A percentile compares a stretch with the other conserved stretches of the same genome.
Evolutionary conservation across 2,797 vertebrate genomes (phyloP).

Genomic region (Apogon hyalosoma): DNA sequence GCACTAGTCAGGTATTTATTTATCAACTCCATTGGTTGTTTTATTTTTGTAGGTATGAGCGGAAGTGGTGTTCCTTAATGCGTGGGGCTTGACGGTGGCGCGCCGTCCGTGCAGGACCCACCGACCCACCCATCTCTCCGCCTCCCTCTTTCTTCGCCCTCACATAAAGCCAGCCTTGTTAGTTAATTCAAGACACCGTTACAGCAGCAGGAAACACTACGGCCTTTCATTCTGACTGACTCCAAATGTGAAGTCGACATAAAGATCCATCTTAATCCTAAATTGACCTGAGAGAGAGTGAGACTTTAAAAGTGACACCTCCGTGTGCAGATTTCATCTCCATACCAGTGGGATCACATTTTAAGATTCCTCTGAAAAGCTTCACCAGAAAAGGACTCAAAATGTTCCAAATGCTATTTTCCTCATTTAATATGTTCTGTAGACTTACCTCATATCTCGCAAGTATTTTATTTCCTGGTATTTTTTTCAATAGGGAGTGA

Average conservation of each 20-base stretch:
- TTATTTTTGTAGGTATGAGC: conserved; percentile 50
- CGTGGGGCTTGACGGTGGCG: conserved; percentile 19
- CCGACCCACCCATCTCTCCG: conserved; percentile 52
- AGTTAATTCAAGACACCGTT: conserved; percentile 66
- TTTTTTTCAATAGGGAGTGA: too few relatives aligned
- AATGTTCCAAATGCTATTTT: too few relatives aligned
- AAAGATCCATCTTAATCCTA: conserved; percentile 41
- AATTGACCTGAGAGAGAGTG: conserved; percentile 13
- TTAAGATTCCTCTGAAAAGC: too few relatives aligned
- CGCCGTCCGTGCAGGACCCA: conserved; percentile 26
- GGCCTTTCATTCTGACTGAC: conserved; percentile 72
- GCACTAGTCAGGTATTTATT: too few relatives aligned
- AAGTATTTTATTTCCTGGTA: too few relatives aligned
- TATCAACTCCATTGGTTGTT: neutral
- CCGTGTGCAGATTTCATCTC: too few relatives aligned
- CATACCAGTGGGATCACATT: too few relatives aligned
- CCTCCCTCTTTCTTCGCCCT: conserved; percentile 43
- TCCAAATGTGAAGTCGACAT: conserved; percentile 57
- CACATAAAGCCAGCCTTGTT: conserved; percentile 83
- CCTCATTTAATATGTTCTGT: too few relatives aligned
- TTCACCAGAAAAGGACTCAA: too few relatives aligned
- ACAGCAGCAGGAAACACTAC: conserved; percentile 72
- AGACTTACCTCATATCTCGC: too few relatives aligned
- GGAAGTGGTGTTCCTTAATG: neutral
- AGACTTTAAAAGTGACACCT: neutral